Base-by-base conservation (phyloP, 1,140 invertebrate genomes). In the Diabrotica undecimpunctata region DNA sequence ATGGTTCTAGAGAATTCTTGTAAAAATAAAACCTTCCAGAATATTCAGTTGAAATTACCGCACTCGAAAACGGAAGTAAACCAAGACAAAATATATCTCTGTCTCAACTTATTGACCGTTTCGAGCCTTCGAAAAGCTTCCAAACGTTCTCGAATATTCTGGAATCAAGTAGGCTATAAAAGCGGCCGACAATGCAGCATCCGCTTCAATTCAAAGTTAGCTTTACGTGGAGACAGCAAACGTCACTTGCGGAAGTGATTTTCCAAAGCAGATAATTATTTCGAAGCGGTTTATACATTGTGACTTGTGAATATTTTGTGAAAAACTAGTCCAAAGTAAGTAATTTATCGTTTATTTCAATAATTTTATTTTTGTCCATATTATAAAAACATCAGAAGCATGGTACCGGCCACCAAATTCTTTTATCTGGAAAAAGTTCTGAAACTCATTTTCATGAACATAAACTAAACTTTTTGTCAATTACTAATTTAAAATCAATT, bases 121-220 rank as follows among this genome's bases (percentile, higher is more conserved):
- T 56, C 66, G 62, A 60, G 50, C 69, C 68, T 61, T 64, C 61
- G 54, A 67, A 65, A 65, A 41, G 38, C 61, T 62, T 70, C 65
- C 38, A 68, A 61, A n/a, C 35, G 4, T 76, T 77, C 77, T 64
- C 54, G 77, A 77, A 72, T 61, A 38, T 69, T 75, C 75, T 65
- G 70, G 77, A 77, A 72, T 35, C 0, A 10, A 65, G 67, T 3
- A 61, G 64, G 62, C 70, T 76, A 77, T 78, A 78, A 69, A 78
- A 75, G 67, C 63, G 65, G 62, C 38, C 61, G 69, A 66, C 68
- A 54, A 68, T 63, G 54, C 58, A 1, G 51, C 55, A 53, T 54
- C 13, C 51, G 61, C 64, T 61, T 70, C 73, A 74, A 63, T 70
- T 53, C 65, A 58, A 46, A 72, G 66, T 66, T n/a, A n/a, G n/a